Base-by-base conservation (phyloP, 2,797 vertebrate species). In the Erithacus rubecula region DNA sequence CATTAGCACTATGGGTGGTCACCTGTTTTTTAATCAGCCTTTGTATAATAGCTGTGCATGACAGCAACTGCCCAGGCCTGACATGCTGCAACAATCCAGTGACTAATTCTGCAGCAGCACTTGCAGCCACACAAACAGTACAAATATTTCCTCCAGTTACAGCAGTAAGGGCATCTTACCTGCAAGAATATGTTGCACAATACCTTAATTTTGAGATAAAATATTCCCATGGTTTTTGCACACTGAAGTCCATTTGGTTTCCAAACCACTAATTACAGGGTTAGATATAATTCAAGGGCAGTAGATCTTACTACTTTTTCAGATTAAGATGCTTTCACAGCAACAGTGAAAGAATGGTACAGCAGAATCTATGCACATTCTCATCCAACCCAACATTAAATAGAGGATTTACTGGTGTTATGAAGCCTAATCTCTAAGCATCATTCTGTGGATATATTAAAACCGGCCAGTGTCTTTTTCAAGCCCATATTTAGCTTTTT, bases 21-120 rank as follows among this genome's bases (percentile, higher is more conserved):
- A 95, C 84, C 83, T 87, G 69, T 4, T 58, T 94, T 96, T 97
- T 93, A 96, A 96, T 95, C 84, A 89, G 71, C 77, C 83, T 90
- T 80, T 93, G 87, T 97, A 67, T 90, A 89, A 44, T 7, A 46
- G 44, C 44, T 46, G 44, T 46, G 44, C 44, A 46, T 22, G 44
- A 22, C 74, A 70, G 44, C 82, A 93, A 60, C 80, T 95, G 63
- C 83, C 58, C 93, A 60, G 81, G 71, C 55, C 10, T 9, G 9
- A 74, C 69, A 88, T 1, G 3, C 80, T 75, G 52, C 77, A 88
- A 41, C 77, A 95, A 70, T 78, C 87, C 90, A 96, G 90, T 44
- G 32, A 59, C 34, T 86, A 52, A 53, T 75, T 71, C 76, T 80
- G 53, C 53, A 77, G 3, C 16, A 88, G 52, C 8, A 52, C 53